Evolutionary conservation across 2,113 vertebrate species (phyloP).

Genomic region (Micromys minutus): DNA sequence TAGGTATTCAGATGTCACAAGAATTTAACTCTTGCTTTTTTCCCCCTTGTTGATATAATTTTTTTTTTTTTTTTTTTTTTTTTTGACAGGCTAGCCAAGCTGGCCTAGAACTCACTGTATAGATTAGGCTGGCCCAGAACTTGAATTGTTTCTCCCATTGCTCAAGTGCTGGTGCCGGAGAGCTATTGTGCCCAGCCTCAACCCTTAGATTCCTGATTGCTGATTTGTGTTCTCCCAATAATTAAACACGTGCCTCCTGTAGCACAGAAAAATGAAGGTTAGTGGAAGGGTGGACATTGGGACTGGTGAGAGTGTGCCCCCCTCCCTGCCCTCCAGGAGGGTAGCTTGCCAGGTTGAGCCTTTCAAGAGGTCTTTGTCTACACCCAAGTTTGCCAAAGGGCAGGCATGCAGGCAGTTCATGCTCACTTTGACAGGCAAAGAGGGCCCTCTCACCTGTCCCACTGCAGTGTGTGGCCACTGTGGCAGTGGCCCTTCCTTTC

Average conservation of each 20-base stretch:
- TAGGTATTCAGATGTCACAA: background rate
- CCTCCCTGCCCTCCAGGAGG: background rate
- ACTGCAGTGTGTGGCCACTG: background rate
- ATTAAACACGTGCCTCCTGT: background rate
- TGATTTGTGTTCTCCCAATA: background rate
- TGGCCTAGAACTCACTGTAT: background rate
- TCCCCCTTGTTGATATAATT: background rate
- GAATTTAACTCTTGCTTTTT: background rate
- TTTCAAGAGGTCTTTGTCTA: background rate
- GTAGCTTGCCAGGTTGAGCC: background rate
- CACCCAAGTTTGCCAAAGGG: background rate
- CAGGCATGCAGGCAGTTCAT: background rate
- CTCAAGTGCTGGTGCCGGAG: background rate
- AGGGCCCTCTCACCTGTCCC: background rate
- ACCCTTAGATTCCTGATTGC: background rate
- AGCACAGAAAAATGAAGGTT: background rate
- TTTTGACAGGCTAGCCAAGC: background rate
- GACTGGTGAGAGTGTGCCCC: background rate
- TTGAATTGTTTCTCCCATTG: background rate
- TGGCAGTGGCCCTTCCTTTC: background rate
- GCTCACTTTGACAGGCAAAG: background rate
- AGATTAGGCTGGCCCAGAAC: background rate
- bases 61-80: background rate
- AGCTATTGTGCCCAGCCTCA: background rate
- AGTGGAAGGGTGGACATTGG: too few relatives aligned